Conservation (phyloP, 2,888 invertebrate genomes). For the Lordiphosa andalusiaca region DNA sequence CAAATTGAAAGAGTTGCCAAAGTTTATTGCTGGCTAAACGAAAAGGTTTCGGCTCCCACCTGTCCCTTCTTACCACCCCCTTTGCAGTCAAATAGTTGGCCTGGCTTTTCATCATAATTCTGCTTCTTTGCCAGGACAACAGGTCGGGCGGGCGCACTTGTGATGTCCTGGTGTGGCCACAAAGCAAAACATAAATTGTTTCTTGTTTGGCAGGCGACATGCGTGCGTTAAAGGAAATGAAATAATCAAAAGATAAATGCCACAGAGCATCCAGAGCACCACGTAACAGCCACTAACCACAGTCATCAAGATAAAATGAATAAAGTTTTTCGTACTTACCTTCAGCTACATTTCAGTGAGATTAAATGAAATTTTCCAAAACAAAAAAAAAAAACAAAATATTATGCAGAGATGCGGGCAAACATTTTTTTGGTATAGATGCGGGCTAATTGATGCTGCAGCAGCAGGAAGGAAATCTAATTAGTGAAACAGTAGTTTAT, state of each 20-base stretch:
- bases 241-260: constrained; percentile 74
- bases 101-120: constrained; percentile 63
- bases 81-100: constrained; percentile 31
- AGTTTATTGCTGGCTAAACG: constrained; percentile 69
- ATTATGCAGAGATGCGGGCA: no score
- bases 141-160: constrained; percentile 10
- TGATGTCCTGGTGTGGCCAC: constrained; percentile 15
- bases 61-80: no score
- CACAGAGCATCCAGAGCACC: constrained; percentile 41
- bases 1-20: constrained; percentile 74
- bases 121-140: constrained; percentile 38
- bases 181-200: constrained; percentile 39
- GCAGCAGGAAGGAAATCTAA: no score
- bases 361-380: no score
- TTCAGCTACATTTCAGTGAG: constrained; percentile 6
- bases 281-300: constrained; percentile 27
- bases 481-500: no score
- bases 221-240: constrained; percentile 56
- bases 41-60: constrained; percentile 31
- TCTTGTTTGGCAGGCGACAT: constrained; percentile 30
- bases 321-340: constrained; percentile 45
- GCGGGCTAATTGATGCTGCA: no score
- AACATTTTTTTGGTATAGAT: no score
- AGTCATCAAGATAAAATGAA: constrained; percentile 57
- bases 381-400: no score